Percentiles rank a stretch among this genome's conserved stretches.
Conservation (phyloP, 2,888 invertebrate genomes). For the Craniophora ligustri region DNA sequence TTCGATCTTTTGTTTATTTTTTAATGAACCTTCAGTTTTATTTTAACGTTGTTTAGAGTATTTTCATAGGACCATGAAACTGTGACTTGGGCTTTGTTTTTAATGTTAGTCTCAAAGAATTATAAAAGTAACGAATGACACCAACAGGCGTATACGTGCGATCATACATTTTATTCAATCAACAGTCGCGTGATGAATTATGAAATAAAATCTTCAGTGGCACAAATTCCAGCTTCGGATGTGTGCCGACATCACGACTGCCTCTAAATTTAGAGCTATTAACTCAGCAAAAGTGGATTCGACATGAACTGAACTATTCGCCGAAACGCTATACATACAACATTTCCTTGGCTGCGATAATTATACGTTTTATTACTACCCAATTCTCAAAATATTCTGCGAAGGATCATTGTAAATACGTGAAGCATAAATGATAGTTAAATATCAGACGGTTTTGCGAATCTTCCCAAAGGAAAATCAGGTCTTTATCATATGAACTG, state of each 20-base stretch:
- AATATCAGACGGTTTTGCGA: slow-evolving; percentile 5
- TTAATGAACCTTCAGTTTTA: slow-evolving; percentile 65
- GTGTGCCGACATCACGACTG: slow-evolving; percentile 72
- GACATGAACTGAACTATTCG: slow-evolving; percentile 54
- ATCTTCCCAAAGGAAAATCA: slow-evolving; percentile 44
- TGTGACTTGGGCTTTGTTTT: no score
- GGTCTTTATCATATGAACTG: slow-evolving; percentile 50
- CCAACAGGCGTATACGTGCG: no score
- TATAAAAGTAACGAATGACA: slow-evolving; percentile 3
- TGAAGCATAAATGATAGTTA: no score
- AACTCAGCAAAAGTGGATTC: slow-evolving; percentile 68
- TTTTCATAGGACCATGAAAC: no score
- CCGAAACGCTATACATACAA: slow-evolving; percentile 28
- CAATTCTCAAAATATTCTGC: not conserved
- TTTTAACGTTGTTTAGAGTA: slow-evolving; percentile 9
- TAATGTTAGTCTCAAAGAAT: not conserved
- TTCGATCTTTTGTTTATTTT: slow-evolving; percentile 74
- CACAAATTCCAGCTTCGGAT: slow-evolving; percentile 71
- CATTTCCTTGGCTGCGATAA: not conserved
- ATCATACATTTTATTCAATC: slow-evolving; percentile 1
- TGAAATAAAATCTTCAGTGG: slow-evolving; percentile 61
- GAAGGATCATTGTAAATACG: not conserved
- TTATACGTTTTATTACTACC: not conserved
- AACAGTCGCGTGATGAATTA: slow-evolving; percentile 31
- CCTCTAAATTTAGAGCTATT: slow-evolving; percentile 74